Conservation (phyloP, 2,888 invertebrate genomes). For the Cephus runcator region DNA sequence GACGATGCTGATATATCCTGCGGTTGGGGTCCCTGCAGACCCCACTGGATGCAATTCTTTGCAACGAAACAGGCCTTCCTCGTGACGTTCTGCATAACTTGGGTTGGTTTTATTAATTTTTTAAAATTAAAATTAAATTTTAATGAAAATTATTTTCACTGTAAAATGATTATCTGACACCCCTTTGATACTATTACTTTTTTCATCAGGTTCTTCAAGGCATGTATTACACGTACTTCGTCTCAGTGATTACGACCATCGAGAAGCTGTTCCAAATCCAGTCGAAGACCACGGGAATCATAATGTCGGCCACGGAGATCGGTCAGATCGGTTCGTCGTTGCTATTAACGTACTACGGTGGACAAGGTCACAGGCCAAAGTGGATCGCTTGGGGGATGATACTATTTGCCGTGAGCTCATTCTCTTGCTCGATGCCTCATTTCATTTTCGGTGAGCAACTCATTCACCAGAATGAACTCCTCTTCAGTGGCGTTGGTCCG, state of each 20-base stretch:
- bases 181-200: background rate
- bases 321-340: conserved; percentile 92
- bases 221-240: conserved; percentile 95
- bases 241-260: conserved; percentile 92
- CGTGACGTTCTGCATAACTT: conserved; percentile 87
- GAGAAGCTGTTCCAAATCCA: conserved; percentile 93
- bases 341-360: conserved; percentile 88
- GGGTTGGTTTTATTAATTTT: conserved; percentile 69
- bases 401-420: conserved; percentile 85
- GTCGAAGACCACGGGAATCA: conserved; percentile 89
- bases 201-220: conserved; percentile 69
- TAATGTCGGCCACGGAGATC: conserved; percentile 91
- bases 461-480: conserved; percentile 69
- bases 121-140: too few species aligned
- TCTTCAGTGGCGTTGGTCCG: conserved; percentile 55
- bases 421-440: conserved; percentile 89
- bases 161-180: too few species aligned
- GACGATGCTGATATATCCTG: conserved; percentile 73
- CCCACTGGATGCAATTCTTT: conserved; percentile 79
- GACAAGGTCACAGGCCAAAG: conserved; percentile 90
- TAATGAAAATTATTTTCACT: background rate
- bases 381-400: conserved; percentile 96
- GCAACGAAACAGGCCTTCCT: conserved; percentile 91
- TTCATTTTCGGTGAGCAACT: conserved; percentile 83
- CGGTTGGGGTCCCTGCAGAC: conserved; percentile 83